phyloP scores from a whole-genome alignment of 2,113 vertebrate species.

The Nibea albiflora region DNA sequence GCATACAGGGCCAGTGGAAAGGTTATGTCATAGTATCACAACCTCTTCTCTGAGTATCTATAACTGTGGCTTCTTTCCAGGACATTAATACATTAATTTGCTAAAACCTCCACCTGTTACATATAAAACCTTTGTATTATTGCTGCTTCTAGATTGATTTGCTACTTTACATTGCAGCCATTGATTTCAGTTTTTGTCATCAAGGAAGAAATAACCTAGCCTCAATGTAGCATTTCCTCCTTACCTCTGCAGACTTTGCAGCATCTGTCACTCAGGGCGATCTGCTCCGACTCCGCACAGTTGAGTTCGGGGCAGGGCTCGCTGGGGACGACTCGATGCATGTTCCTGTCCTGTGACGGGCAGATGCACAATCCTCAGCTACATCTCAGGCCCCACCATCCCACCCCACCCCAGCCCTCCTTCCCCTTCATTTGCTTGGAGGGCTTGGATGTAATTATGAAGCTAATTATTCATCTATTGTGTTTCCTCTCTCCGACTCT shows the following conservation, averaged over 20 bases:
- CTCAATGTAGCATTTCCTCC: background rate
- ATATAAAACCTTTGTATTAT: background rate
- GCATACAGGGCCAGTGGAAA: slow-evolving; percentile 21
- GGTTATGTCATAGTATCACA: slow-evolving; percentile 21
- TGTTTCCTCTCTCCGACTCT: slow-evolving; percentile 50
- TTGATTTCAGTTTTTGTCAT: background rate
- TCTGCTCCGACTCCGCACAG: slow-evolving; percentile 92
- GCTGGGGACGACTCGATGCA: slow-evolving; percentile 87
- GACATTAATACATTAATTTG: background rate
- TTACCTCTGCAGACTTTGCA: slow-evolving; percentile 98
- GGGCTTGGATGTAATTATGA: slow-evolving; percentile 61
- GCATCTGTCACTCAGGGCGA: slow-evolving; percentile 91
- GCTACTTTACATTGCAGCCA: background rate
- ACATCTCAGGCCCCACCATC: slow-evolving; percentile 1
- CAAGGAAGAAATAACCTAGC: background rate
- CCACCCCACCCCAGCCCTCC: background rate
- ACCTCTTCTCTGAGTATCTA: slow-evolving; percentile 3
- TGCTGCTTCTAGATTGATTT: background rate
- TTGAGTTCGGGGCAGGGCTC: slow-evolving; percentile 86
- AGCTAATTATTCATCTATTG: slow-evolving; percentile 69
- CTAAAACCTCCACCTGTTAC: background rate
- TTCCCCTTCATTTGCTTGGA: slow-evolving; percentile 43
- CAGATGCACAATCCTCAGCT: slow-evolving; percentile 43
- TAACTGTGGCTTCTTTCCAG: slow-evolving; percentile 2
- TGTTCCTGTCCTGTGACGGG: slow-evolving; percentile 87